These are phyloP conservation scores for Pelmatolapia mariae DNA, from an alignment of 2,113 vertebrate species.

Conservation along the genomic window DNA sequence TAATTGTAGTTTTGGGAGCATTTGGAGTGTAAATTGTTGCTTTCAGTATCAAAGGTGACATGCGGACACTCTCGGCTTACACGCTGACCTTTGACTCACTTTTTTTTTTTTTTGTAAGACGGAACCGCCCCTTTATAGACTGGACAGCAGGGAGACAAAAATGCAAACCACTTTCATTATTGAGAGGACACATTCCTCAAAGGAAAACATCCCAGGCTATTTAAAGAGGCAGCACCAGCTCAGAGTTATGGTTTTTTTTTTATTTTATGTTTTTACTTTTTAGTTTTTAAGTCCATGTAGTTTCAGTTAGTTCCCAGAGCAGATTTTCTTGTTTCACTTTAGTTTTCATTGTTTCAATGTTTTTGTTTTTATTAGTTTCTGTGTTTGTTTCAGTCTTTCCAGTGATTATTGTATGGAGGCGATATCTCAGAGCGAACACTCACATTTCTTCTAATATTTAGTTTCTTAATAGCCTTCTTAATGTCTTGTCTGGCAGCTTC, in stretches of 20 bases:
- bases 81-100: neutral
- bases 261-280: neutral
- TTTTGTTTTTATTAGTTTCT: neutral
- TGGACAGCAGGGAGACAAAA: neutral
- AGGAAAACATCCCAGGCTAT: neutral
- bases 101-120: neutral
- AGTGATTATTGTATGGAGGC: neutral
- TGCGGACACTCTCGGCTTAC: neutral
- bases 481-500: neutral
- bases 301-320: neutral
- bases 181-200: neutral
- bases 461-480: neutral
- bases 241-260: neutral
- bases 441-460: neutral
- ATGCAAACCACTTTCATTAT: neutral
- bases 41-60: neutral
- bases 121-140: neutral
- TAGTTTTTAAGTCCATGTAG: neutral
- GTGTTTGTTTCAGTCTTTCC: neutral
- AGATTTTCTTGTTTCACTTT: neutral
- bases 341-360: neutral
- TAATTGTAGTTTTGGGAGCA: conserved; percentile 26
- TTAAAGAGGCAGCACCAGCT: neutral
- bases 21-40: neutral
- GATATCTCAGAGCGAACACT: neutral